These are phyloP conservation scores for Caenorhabditis wallacei DNA, from an alignment of 2,888 invertebrate genomes.

Conservation along the genomic window DNA sequence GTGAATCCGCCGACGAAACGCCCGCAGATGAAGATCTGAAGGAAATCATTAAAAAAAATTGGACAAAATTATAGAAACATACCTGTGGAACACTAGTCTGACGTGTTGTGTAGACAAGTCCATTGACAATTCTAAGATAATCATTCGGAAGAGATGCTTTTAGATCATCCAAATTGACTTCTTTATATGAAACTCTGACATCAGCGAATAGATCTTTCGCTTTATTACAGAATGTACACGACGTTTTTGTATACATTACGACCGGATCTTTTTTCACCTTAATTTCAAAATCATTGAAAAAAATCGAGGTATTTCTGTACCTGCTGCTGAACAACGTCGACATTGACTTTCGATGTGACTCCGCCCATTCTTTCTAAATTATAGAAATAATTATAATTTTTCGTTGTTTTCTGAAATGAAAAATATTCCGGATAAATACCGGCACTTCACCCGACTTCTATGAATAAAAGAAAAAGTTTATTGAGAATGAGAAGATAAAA, in stretches of 20 bases:
- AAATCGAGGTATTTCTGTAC: no score
- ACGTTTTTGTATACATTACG: constrained; percentile 69
- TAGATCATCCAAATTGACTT: constrained; percentile 69
- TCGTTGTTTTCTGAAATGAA: neutral
- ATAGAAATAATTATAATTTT: neutral
- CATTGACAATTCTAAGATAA: constrained; percentile 68
- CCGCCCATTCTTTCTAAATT: constrained; percentile 60
- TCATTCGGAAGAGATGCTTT: constrained; percentile 69
- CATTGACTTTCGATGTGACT: constrained; percentile 70
- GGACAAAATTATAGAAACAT: no score
- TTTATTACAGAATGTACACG: constrained; percentile 70
- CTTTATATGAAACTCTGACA: constrained; percentile 63
- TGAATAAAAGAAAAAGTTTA: constrained; percentile 8
- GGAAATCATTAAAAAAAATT: no score
- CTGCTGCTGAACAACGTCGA: constrained; percentile 63
- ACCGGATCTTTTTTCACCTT: constrained; percentile 68
- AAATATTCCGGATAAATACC: no score
- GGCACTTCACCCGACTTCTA: no score
- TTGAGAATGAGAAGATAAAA: constrained; percentile 20
- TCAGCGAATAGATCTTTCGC: constrained; percentile 68
- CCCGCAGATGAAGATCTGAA: constrained; percentile 76
- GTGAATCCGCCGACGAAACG: constrained; percentile 78
- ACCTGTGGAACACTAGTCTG: constrained; percentile 76
- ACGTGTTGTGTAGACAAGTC: constrained; percentile 73
- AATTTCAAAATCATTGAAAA: neutral